Base-by-base conservation (phyloP, 2,113 vertebrate genomes). In the Cephalopholis sonnerati region DNA sequence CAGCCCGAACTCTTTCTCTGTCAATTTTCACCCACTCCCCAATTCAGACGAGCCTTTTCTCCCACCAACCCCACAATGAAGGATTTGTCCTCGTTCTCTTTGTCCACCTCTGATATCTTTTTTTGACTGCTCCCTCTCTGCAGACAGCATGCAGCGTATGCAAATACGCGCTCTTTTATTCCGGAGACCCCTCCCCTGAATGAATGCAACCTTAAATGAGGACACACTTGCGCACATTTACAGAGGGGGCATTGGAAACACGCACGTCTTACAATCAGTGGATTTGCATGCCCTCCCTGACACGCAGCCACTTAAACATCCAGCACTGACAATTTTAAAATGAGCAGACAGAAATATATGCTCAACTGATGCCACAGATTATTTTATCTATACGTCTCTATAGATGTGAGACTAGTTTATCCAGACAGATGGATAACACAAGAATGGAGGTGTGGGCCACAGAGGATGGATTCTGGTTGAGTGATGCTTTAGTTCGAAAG, bases 21-120 rank as follows among this genome's bases (percentile, higher is more conserved):
- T 93, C 92, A 94, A 95, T 95, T 95, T 94, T 93, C 94, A 92
- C 94, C 92, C 92, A 93, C 92, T 95, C 92, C 92, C 92, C 91
- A 91, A 94, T 95, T 94, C 94, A 94, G 89, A 91, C 88, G 10
- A 89, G 81, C 80, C 86, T 83, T 90, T 95, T 93, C 92, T 94
- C 93, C 89, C 91, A 92, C 94, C 91, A 82, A 84, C 36, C 86
- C 82, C 92, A 93, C 93, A 94, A 93, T 94, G 92, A 93, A 90
- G 88, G 94, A 93, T 95, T 94, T 95, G 92, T 93, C 90, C 92
- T 90, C 86, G 50, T 88, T 91, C 91, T 89, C 91, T 94, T 94
- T 95, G 93, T 95, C 92, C 92, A 93, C 90, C 83, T 91, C 93
- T 93, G 94, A 95, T 92, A 93, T 94, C 91, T 93, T 93, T 93